Conservation (phyloP, 2,888 invertebrate species). For the Orthonychiurus folsomi region DNA sequence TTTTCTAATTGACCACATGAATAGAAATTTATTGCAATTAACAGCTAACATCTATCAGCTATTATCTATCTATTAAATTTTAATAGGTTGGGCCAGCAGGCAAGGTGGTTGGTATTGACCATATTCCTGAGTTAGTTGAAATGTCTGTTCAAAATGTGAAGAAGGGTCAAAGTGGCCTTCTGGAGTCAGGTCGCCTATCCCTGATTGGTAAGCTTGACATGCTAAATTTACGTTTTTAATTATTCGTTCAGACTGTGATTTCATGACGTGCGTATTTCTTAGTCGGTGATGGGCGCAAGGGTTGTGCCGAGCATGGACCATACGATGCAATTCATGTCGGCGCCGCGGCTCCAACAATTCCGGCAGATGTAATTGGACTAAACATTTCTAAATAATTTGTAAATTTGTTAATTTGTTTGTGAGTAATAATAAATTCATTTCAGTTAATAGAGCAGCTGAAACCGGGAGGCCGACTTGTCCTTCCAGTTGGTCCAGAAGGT, state of each 20-base stretch:
- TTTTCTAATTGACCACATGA: too few relatives aligned
- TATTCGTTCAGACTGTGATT: too few relatives aligned
- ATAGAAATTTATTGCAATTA: too few relatives aligned
- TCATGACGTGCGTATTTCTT: constrained; percentile 19
- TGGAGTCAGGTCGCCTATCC: constrained; percentile 58
- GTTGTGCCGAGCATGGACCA: constrained; percentile 64
- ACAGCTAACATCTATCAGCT: background rate
- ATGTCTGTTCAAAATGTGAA: constrained; percentile 67
- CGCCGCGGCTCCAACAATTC: constrained; percentile 71
- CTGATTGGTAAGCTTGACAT: constrained; percentile 55
- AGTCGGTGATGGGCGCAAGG: constrained; percentile 85
- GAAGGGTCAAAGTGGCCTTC: constrained; percentile 59
- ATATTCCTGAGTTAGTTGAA: constrained; percentile 71
- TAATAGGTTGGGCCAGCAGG: constrained; percentile 56
- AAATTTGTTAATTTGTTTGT: background rate
- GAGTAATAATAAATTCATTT: constrained; percentile 22
- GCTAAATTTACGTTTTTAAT: background rate
- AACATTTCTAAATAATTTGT: too few relatives aligned
- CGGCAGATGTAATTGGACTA: constrained; percentile 64
- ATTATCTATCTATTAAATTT: background rate
- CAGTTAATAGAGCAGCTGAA: constrained; percentile 78
- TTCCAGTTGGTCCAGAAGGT: constrained; percentile 75
- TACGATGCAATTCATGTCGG: constrained; percentile 79
- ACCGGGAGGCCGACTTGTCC: constrained; percentile 74
- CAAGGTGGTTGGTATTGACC: constrained; percentile 75